phyloP scores from a whole-genome alignment of 2,888 invertebrate genomes.

The Uropetala carovei region DNA sequence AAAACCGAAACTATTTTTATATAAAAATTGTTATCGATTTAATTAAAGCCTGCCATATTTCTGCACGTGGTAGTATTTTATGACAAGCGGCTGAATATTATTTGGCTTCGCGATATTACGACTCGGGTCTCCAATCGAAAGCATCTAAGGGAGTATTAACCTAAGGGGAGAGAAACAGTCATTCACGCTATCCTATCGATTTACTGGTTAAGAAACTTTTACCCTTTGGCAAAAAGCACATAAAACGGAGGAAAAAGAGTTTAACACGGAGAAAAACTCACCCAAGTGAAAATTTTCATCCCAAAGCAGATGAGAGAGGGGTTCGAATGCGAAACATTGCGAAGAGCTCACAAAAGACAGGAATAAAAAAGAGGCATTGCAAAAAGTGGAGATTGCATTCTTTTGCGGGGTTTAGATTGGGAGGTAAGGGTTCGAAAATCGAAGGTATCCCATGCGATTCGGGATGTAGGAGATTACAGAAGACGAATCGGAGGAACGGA shows the following conservation, averaged over 20 bases:
- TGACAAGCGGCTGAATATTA: no score
- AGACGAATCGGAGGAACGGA: background rate
- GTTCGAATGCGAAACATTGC: constrained; percentile 1
- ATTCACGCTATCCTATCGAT: constrained; percentile 20
- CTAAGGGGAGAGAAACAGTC: background rate
- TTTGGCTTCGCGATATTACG: no score
- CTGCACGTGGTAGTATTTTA: no score
- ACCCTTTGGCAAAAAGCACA: background rate
- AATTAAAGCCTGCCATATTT: no score
- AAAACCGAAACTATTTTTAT: no score
- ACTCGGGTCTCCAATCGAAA: background rate
- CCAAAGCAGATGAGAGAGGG: background rate
- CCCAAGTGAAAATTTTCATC: background rate
- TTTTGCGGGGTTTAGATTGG: background rate
- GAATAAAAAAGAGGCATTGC: no score
- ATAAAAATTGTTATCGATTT: no score
- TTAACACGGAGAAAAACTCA: background rate
- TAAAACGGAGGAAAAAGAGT: no score
- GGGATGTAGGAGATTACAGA: background rate
- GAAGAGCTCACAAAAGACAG: background rate
- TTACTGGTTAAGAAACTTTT: background rate
- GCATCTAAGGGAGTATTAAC: background rate
- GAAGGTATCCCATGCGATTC: background rate
- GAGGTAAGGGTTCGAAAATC: constrained; percentile 1
- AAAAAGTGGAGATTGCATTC: background rate